Percentiles rank a stretch among this genome's conserved stretches.
Evolutionary conservation across 2,888 invertebrate species (phyloP).

Genomic region (Scrobipalpa costella): DNA sequence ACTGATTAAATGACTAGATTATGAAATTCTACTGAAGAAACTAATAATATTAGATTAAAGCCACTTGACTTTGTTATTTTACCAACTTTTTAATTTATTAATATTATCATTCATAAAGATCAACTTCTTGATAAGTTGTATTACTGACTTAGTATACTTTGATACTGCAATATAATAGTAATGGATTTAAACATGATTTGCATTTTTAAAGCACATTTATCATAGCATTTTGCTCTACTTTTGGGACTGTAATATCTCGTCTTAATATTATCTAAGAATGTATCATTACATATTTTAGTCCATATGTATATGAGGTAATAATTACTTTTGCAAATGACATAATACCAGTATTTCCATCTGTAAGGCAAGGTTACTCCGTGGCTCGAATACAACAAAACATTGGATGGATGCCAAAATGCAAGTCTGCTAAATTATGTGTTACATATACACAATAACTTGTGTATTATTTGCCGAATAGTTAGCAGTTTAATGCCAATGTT

Average conservation of each 20-base stretch:
- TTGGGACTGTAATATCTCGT: too few relatives aligned
- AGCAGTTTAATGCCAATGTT: not conserved
- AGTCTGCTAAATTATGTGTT: constrained; percentile 12
- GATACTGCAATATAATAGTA: too few relatives aligned
- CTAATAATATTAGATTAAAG: not conserved
- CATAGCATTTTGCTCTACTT: too few relatives aligned
- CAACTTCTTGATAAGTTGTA: not conserved
- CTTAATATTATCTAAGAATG: too few relatives aligned
- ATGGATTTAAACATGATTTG: too few relatives aligned
- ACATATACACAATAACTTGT: not conserved
- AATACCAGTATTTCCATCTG: not conserved
- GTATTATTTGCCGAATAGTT: not conserved
- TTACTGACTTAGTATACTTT: too few relatives aligned
- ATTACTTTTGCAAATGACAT: constrained; percentile 6
- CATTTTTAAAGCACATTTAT: too few relatives aligned
- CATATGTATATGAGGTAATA: not conserved
- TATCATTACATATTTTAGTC: too few relatives aligned
- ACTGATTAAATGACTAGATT: constrained; percentile 6
- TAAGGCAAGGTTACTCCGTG: constrained; percentile 1
- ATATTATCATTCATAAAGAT: too few relatives aligned
- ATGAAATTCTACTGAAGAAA: constrained; percentile 7
- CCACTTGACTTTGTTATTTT: not conserved
- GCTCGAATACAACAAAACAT: constrained; percentile 11
- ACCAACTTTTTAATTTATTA: not conserved
- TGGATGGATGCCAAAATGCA: constrained; percentile 21